Evolutionary conservation across 2,113 vertebrate species (phyloP), one percentile per base, ranked within the genome.

Genomic region (Nannobrachium achirus): DNA sequence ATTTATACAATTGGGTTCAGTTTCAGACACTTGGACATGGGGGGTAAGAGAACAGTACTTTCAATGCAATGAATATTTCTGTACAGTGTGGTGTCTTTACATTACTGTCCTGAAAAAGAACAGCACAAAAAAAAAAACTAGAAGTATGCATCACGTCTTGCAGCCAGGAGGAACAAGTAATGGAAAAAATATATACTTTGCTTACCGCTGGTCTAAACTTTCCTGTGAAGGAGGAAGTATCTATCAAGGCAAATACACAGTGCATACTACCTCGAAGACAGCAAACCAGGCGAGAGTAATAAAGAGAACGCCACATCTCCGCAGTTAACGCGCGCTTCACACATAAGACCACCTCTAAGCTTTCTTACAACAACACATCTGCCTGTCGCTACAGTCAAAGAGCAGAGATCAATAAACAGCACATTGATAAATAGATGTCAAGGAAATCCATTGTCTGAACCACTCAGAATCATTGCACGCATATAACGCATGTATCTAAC

Each of bases 1-100:
- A 92, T 94, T 93, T 88, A 93, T 93, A 95, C 92, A 94, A 92
- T 93, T 91, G 88, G 91, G 92, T 92, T 79, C 88, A 93, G 89
- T 62, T 93, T 93, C 78, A 91, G 89, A 90, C 88, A 95, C 91
- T 87, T 91, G 85, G 89, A 92, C 85, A 89, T 62, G 78, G 68
- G 82, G 75, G 68, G 82, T 73, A 79, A 67, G 78, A 71, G 51
- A 70, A 83, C 85, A 86, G 86, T 33, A 80, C 33, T 71, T 84
- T 86, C 78, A 88, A 91, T 88, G 83, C 86, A 90, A 84, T 80
- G 66, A 67, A 49, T 73, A 79, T 83, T 75, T 57, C 15, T 33
- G 41, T 66, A 48, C 50, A 87, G 75, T 68, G 72, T 68, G 72
- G 78, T 82, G 87, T 1, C 79, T 87, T 91, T 89, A 91, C 85